These are phyloP conservation scores for Adelphocoris suturalis DNA, from an alignment of 2,888 invertebrate genomes.

Conservation along the genomic window DNA sequence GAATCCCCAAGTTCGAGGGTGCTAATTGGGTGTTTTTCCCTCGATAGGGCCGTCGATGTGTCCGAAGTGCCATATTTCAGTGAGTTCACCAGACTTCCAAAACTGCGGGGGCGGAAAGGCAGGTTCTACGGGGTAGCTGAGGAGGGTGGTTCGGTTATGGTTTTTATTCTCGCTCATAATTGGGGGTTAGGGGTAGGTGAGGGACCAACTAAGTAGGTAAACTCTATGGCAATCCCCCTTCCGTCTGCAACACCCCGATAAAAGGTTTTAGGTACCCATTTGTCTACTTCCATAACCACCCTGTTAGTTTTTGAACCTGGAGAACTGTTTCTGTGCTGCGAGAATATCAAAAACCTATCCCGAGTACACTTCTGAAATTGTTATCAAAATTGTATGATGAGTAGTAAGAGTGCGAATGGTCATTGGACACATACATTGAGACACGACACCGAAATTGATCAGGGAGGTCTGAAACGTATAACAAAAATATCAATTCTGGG, in stretches of 20 bases:
- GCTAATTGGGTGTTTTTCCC: conserved; percentile 42
- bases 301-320: background rate
- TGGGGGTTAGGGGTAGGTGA: background rate
- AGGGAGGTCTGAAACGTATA: no score
- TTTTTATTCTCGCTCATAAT: conserved; percentile 12
- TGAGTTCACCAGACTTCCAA: background rate
- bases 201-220: background rate
- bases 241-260: background rate
- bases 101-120: background rate
- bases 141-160: conserved; percentile 2
- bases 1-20: conserved; percentile 9
- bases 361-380: no score
- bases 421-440: no score
- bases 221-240: no score
- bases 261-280: background rate
- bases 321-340: background rate
- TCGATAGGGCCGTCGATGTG: background rate
- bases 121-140: background rate
- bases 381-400: no score
- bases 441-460: no score
- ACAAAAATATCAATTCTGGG: no score
- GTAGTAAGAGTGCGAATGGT: no score
- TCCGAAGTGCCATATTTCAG: background rate
- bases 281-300: background rate
- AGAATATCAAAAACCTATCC: no score